A percentile compares a stretch with the other conserved stretches of the same genome.
These are phyloP conservation scores for Symphodus melops DNA, from an alignment of 2,113 vertebrate genomes.

Conservation along the genomic window DNA sequence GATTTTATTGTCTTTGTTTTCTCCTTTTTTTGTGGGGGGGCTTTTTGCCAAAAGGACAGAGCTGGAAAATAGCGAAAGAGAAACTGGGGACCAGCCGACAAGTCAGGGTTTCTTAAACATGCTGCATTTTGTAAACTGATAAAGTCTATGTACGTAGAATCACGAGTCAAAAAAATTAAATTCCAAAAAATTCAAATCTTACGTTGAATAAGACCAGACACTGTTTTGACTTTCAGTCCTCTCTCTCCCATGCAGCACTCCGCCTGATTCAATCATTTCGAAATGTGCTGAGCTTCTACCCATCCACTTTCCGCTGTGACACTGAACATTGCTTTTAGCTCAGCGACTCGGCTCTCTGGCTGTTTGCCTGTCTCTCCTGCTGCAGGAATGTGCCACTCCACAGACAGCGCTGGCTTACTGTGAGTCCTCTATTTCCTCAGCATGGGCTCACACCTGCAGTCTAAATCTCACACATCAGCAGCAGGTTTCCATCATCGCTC, in stretches of 20 bases:
- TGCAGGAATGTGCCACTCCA: slow-evolving; percentile 57
- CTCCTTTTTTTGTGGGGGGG: too few relatives aligned
- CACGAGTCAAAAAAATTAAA: not conserved
- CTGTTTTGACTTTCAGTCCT: not conserved
- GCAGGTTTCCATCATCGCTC: slow-evolving; percentile 64
- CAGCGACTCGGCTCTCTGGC: not conserved
- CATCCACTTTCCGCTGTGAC: slow-evolving; percentile 13
- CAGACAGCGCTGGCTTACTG: slow-evolving; percentile 40
- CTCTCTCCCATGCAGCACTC: not conserved
- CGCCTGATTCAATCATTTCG: slow-evolving; percentile 1
- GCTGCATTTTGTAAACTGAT: too few relatives aligned
- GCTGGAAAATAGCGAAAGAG: too few relatives aligned
- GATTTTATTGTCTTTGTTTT: too few relatives aligned
- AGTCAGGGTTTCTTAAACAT: too few relatives aligned
- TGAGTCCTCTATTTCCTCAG: slow-evolving; percentile 51
- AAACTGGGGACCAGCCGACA: too few relatives aligned
- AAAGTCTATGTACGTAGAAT: not conserved
- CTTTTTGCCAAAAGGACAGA: too few relatives aligned
- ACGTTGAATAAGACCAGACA: not conserved
- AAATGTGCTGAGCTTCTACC: slow-evolving; percentile 18
- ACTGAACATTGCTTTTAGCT: slow-evolving; percentile 21
- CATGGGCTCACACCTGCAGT: slow-evolving; percentile 46
- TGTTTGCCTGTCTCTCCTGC: slow-evolving; percentile 13
- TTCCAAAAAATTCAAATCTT: not conserved
- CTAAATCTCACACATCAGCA: slow-evolving; percentile 76